These are phyloP conservation scores for Sipha maydis DNA, from an alignment of 2,888 invertebrate genomes.

Conservation along the genomic window DNA sequence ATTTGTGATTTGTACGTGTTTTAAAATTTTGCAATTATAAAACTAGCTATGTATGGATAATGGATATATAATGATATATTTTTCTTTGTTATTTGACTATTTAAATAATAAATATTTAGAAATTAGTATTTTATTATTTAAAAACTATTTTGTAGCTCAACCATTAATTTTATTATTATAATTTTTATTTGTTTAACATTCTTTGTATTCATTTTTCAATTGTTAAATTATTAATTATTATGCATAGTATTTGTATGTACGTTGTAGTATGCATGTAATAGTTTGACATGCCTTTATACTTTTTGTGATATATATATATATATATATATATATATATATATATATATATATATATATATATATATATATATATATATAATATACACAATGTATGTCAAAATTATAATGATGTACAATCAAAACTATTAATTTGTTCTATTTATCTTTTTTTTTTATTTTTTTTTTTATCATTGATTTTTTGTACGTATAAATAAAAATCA, in stretches of 20 bases:
- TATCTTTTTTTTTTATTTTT: background rate
- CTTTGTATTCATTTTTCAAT: slow-evolving; percentile 31
- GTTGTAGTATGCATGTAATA: slow-evolving; percentile 6
- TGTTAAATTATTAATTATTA: slow-evolving; percentile 38
- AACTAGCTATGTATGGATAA: slow-evolving; percentile 18
- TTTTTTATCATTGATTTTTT: slow-evolving; percentile 5
- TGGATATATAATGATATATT: slow-evolving; percentile 31
- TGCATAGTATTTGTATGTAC: slow-evolving; percentile 36
- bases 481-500: slow-evolving; percentile 15
- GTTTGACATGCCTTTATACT: slow-evolving; percentile 16
- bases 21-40: slow-evolving; percentile 25
- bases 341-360: slow-evolving; percentile 15
- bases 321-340: slow-evolving; percentile 18
- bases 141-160: slow-evolving; percentile 42
- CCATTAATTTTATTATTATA: slow-evolving; percentile 13
- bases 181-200: slow-evolving; percentile 48
- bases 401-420: slow-evolving; percentile 45
- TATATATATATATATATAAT: background rate
- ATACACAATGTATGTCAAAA: slow-evolving; percentile 32
- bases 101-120: slow-evolving; percentile 34
- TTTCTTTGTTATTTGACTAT: slow-evolving; percentile 42
- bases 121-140: slow-evolving; percentile 23
- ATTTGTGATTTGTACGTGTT: slow-evolving; percentile 29
- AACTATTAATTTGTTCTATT: slow-evolving; percentile 24
- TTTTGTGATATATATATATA: slow-evolving; percentile 7